Base-by-base conservation (phyloP, 2,797 vertebrate genomes). In the Notolabrus celidotus region DNA sequence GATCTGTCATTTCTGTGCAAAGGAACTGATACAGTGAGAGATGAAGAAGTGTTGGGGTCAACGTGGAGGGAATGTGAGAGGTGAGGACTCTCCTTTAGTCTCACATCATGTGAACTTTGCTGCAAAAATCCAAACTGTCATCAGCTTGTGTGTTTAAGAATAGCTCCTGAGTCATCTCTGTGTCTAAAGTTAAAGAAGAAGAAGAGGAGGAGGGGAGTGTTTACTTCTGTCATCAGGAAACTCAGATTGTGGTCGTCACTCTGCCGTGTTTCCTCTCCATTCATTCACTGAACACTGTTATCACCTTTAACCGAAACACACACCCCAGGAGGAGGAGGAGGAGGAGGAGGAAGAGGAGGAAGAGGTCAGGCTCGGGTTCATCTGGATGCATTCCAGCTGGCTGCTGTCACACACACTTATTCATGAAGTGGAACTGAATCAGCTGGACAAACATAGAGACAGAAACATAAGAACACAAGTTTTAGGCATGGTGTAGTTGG, bases 381-480 rank as follows among this genome's bases (percentile, higher is more conserved):
- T 72, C 43, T 45, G 70, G 52, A 71, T 20, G 23, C 36, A 20
- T 20, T 58, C 52, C 70, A 70, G 67, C 27, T n/a, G 69, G 52
- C 60, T 50, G 58, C 53, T 7, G 45, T 19, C 41, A 17, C 46
- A 3, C 22, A 47, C 27, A 19, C 1, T 23, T 20, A 20, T 29
- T 36, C 7, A 45, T 11, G 3, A 12, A 25, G 39, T 38, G 10
- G 20, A 14, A 22, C 9, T 54, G 41, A 69, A 49, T 72, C 54
- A 53, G 33, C 46, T 15, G 16, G 4, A 55, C 1, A 22, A 34
- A 25, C 25, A 34, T 0, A 12, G 25, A 11, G 42, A 10, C 16
- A 20, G 36, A 8, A 34, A 8, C 25, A 19, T 15, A 3, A 42
- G 22, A 42, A 36, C 12, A 1, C 23, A 7, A 27, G 11, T 33